Base-by-base conservation (phyloP, 2,888 invertebrate species). In the Idaea straminata region DNA sequence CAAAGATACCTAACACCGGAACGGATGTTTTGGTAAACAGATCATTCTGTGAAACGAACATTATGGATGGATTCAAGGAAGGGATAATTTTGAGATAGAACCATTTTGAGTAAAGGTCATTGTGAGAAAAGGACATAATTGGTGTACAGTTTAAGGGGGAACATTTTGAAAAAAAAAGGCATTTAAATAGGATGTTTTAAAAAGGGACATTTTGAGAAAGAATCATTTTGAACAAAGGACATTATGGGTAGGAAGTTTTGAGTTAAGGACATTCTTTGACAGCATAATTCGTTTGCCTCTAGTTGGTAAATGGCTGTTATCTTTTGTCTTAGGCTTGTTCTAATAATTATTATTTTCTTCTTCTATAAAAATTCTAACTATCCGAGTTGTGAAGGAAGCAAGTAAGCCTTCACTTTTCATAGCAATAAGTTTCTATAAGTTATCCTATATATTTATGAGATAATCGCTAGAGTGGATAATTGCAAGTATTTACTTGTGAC, bases 1-100 rank as follows among this genome's bases (percentile, higher is more conserved):
- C 73, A 65, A 65, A 65, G 64, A 64, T 64, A 64, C 62, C 64
- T 60, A 68, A 67, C 67, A 69, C 69, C 68, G 68, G 67, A 61
- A 66, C 13, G 35, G 61, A 58, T 58, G 58, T 16, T 58, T 58
- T 58, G 15, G 15, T 58, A 16, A 16, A 58, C 15, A 58, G 15
- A 58, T 58, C 58, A 6, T 58, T 15, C 15, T n/a, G 15, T 5
- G n/a, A 58, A 57, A 58, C 6, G 15, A 58, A 58, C n/a, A 15
- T 58, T 58, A 15, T n/a, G 15, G 13, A 3, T 58, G 15, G 6
- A n/a, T n/a, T n/a, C n/a, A n/a, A n/a, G n/a, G n/a, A n/a, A n/a
- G n/a, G n/a, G n/a, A n/a, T n/a, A n/a, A n/a, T n/a, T n/a, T n/a
- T n/a, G n/a, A n/a, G n/a, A n/a, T n/a, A n/a, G n/a, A n/a, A n/a